These are phyloP conservation scores for Propithecus perrieri DNA, from an alignment of 2,797 vertebrate genomes.

Conservation along the genomic window DNA sequence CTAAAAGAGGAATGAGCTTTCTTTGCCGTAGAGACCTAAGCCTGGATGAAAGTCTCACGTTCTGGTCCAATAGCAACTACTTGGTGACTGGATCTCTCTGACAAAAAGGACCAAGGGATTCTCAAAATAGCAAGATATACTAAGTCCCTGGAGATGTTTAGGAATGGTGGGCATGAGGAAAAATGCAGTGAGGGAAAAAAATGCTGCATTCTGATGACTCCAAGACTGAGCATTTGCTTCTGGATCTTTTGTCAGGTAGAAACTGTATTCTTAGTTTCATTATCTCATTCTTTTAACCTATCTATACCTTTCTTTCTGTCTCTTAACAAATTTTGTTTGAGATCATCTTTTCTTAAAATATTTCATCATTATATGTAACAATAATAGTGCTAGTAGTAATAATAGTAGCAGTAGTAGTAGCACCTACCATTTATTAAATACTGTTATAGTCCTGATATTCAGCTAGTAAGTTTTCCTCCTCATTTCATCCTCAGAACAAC, in stretches of 20 bases:
- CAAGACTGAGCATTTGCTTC: neutral
- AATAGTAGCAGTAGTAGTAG: neutral
- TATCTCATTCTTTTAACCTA: neutral
- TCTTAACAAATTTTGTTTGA: neutral
- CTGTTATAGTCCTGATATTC: neutral
- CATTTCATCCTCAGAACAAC: neutral
- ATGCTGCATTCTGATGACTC: neutral
- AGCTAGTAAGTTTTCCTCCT: neutral
- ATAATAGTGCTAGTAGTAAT: too few species aligned
- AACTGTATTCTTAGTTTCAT: neutral
- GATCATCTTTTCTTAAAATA: neutral
- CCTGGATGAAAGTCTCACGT: neutral
- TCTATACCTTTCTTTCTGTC: neutral
- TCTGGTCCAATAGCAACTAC: neutral
- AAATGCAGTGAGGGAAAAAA: too few species aligned
- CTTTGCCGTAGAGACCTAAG: neutral
- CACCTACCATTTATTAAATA: neutral
- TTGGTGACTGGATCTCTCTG: neutral
- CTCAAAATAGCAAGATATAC: neutral
- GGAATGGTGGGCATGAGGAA: neutral
- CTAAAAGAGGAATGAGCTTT: neutral
- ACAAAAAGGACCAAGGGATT: neutral
- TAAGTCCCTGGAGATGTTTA: neutral
- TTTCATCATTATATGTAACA: neutral
- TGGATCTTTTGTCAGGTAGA: neutral